phyloP scores from a whole-genome alignment of 2,113 vertebrate species.

The Entosphenus tridentatus region DNA sequence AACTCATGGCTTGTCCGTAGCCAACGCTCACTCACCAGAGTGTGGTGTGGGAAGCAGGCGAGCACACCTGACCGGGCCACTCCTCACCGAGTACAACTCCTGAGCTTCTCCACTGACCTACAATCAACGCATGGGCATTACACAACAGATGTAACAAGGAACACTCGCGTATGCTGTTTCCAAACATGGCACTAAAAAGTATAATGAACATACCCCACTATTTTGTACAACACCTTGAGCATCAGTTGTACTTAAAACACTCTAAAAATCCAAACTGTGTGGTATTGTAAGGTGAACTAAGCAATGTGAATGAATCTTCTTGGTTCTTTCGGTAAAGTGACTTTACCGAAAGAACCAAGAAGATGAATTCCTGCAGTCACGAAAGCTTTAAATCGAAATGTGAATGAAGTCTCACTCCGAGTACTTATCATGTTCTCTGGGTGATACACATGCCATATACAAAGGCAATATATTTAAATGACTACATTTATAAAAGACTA shows the following conservation, averaged over 20 bases:
- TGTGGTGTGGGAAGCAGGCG: slow-evolving; percentile 65
- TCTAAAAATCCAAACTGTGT: background rate
- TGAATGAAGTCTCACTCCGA: too few relatives aligned
- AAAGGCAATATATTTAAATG: too few relatives aligned
- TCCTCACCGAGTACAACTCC: slow-evolving; percentile 74
- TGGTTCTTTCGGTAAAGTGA: too few relatives aligned
- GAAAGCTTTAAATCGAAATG: too few relatives aligned
- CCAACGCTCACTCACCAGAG: slow-evolving; percentile 35
- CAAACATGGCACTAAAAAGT: background rate
- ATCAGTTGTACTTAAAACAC: background rate
- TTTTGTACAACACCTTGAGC: background rate
- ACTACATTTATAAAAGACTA: too few relatives aligned
- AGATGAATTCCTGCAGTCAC: too few relatives aligned
- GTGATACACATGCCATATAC: too few relatives aligned
- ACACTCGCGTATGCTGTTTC: background rate
- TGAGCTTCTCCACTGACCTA: slow-evolving; percentile 89
- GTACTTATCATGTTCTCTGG: too few relatives aligned
- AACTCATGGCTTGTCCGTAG: background rate
- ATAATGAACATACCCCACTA: background rate
- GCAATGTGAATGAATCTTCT: too few relatives aligned
- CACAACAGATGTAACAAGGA: too few relatives aligned
- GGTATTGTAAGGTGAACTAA: too few relatives aligned
- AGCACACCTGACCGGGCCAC: slow-evolving; percentile 63
- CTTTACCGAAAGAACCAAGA: too few relatives aligned
- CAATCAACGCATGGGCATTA: background rate